These are phyloP conservation scores for Triops longicaudatus DNA, from an alignment of 1,140 invertebrate species.

Conservation along the genomic window DNA sequence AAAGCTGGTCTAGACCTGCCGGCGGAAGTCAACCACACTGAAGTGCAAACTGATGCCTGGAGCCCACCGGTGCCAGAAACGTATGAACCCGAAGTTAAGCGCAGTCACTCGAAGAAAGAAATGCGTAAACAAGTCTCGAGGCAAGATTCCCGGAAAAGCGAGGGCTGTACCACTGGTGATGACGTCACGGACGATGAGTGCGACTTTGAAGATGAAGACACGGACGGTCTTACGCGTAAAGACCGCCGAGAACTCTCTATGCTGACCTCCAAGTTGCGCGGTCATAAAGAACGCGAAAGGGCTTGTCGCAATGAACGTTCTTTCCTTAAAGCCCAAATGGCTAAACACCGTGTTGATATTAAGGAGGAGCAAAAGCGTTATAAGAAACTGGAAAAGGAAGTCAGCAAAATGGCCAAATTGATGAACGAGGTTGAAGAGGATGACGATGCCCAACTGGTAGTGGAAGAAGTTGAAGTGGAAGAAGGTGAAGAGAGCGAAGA, in stretches of 20 bases:
- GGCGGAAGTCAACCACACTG: conserved; percentile 29
- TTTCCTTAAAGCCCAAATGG: conserved; percentile 65
- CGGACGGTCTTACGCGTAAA: conserved; percentile 39
- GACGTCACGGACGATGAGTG: conserved; percentile 26
- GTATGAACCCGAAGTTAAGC: not conserved
- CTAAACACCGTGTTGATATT: conserved; percentile 64
- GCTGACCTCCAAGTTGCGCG: conserved; percentile 63
- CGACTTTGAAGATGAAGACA: conserved; percentile 28
- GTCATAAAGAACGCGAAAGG: conserved; percentile 57
- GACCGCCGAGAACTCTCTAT: conserved; percentile 62
- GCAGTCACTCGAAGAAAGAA: conserved; percentile 36
- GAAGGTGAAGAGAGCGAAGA: conserved; percentile 47
- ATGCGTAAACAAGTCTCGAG: conserved; percentile 33
- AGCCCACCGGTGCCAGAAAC: conserved; percentile 34
- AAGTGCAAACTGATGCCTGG: conserved; percentile 38
- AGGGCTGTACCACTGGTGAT: conserved; percentile 17
- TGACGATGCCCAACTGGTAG: conserved; percentile 46
- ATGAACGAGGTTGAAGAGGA: conserved; percentile 70
- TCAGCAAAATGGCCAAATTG: conserved; percentile 76
- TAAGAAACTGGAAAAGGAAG: conserved; percentile 65
- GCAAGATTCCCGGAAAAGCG: conserved; percentile 28
- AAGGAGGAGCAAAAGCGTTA: conserved; percentile 44
- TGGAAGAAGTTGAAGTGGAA: conserved; percentile 66
- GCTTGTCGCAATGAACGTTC: conserved; percentile 65
- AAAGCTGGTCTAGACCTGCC: conserved; percentile 26